Conservation (phyloP, 2,888 invertebrate genomes). For the Idaea straminata region DNA sequence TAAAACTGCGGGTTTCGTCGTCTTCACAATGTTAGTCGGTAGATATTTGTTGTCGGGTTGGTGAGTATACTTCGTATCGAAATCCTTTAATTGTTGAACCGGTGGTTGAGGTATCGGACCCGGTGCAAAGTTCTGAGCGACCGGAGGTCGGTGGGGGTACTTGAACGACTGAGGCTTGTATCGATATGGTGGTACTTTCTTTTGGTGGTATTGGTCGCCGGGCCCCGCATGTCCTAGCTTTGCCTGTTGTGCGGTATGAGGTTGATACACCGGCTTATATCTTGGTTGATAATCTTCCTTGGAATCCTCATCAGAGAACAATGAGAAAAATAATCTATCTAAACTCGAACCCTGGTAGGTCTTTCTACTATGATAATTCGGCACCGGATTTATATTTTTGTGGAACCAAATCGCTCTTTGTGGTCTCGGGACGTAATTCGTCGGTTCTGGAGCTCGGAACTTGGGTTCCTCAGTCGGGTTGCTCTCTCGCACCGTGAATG, state of each 20-base stretch:
- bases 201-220: conserved; percentile 49
- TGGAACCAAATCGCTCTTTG: conserved; percentile 66
- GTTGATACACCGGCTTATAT: conserved; percentile 42
- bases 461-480: conserved; percentile 46
- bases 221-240: conserved; percentile 50
- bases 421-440: conserved; percentile 38
- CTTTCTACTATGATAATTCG: conserved; percentile 42
- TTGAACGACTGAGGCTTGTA: conserved; percentile 42
- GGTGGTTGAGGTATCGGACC: neutral
- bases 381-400: conserved; percentile 56
- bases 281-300: conserved; percentile 49
- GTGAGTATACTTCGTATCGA: conserved; percentile 23
- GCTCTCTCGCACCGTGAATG: conserved; percentile 82
- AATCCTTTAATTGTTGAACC: neutral
- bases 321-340: conserved; percentile 65
- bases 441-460: conserved; percentile 31
- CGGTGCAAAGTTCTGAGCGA: conserved; percentile 1
- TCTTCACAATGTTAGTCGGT: conserved; percentile 48
- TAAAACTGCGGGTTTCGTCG: conserved; percentile 57
- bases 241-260: conserved; percentile 43
- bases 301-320: conserved; percentile 52
- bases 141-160: neutral
- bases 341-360: conserved; percentile 48
- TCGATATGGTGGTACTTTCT: conserved; percentile 49
- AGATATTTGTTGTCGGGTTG: conserved; percentile 46